phyloP scores from a whole-genome alignment of 2,113 vertebrate species.

The Casuarius casuarius region DNA sequence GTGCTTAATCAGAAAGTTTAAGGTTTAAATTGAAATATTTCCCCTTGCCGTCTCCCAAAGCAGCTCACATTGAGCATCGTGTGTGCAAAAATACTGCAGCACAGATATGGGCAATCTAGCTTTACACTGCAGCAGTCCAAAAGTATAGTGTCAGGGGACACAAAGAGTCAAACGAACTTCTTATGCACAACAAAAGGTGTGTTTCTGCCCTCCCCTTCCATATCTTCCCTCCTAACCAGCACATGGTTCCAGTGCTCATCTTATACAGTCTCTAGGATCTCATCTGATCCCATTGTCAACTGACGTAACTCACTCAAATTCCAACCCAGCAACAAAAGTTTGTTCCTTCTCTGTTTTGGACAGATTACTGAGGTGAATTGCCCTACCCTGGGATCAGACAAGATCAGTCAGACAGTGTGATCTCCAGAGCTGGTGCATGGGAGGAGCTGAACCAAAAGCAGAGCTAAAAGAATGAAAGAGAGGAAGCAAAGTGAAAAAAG shows the following conservation, averaged over 20 bases:
- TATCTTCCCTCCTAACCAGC: not conserved
- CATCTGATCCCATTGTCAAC: not conserved
- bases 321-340: not conserved
- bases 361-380: not conserved
- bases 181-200: not conserved
- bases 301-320: not conserved
- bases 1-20: not conserved
- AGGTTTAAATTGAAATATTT: not conserved
- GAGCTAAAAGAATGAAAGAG: not conserved
- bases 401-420: not conserved
- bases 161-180: not conserved
- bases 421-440: not conserved
- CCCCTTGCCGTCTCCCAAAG: not conserved
- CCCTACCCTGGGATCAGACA: not conserved
- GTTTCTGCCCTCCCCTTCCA: not conserved
- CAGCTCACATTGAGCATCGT: not conserved
- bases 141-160: not conserved
- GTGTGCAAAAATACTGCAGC: not conserved
- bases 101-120: not conserved
- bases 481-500: not conserved
- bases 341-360: not conserved
- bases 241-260: not conserved
- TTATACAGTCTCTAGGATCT: not conserved
- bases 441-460: not conserved
- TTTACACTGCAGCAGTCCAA: not conserved